A percentile compares a stretch with the other conserved stretches of the same genome.
phyloP scores from a whole-genome alignment of 2,797 vertebrate species.

The Crocodylus rhombifer region DNA sequence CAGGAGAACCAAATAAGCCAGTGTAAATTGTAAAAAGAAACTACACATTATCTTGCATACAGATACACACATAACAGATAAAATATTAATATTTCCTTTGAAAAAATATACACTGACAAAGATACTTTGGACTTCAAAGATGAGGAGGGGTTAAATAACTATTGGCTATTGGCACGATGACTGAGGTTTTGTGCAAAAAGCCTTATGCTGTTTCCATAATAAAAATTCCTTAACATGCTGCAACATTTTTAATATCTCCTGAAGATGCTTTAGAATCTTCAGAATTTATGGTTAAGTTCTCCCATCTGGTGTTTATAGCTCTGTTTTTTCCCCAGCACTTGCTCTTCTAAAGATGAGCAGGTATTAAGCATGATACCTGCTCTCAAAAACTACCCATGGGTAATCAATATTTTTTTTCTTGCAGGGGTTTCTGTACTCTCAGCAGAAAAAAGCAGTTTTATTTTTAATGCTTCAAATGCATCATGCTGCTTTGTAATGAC shows the following conservation, averaged over 20 bases:
- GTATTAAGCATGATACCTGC: neutral
- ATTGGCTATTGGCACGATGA: neutral
- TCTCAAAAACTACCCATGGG: neutral
- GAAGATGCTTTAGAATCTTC: neutral
- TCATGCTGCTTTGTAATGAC: neutral
- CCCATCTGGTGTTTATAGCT: slow-evolving; percentile 20
- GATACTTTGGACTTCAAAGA: slow-evolving; percentile 10
- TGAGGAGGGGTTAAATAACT: neutral
- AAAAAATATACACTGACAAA: neutral
- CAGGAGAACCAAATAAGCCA: neutral
- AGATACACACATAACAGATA: neutral
- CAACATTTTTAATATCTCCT: neutral
- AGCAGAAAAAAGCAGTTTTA: neutral
- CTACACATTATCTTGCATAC: neutral
- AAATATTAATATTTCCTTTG: neutral
- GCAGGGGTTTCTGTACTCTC: neutral
- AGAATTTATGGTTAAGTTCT: slow-evolving; percentile 11
- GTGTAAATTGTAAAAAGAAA: neutral
- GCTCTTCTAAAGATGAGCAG: neutral
- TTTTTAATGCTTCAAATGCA: neutral
- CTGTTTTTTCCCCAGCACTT: neutral
- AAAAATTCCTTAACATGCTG: slow-evolving; percentile 5
- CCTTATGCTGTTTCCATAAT: neutral
- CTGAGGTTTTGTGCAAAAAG: slow-evolving; percentile 24
- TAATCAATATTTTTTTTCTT: slow-evolving; percentile 20